Conservation (phyloP, 53 echinoderm and acorn worm genomes). For the Echinometra lucunter region DNA sequence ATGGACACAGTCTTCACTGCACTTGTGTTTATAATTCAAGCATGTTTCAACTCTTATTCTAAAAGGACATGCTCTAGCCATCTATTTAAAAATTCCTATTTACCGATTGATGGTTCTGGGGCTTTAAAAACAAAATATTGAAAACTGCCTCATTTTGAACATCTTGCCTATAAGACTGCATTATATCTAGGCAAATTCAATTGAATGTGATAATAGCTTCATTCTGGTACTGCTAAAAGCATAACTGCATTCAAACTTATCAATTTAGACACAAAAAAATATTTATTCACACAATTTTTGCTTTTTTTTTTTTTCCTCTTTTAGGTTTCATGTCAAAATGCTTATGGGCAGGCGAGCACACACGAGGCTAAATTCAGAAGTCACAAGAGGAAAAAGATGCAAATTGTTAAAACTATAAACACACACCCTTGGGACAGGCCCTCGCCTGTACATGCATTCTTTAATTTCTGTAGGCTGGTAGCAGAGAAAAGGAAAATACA, state of each 20-base stretch:
- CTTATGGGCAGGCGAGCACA: neutral
- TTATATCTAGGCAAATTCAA: too few species aligned
- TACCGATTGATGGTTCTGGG: too few species aligned
- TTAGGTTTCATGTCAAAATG: neutral
- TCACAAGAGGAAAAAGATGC: neutral
- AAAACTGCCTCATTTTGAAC: too few species aligned
- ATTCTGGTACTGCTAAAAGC: neutral
- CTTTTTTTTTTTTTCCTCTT: neutral
- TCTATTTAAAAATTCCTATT: too few species aligned
- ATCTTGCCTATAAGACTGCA: too few species aligned
- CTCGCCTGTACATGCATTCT: conserved; percentile 83
- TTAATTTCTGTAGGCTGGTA: conserved; percentile 78
- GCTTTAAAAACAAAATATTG: too few species aligned
- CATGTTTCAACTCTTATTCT: too few species aligned
- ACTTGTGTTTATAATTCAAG: too few species aligned
- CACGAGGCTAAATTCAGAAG: conserved; percentile 13
- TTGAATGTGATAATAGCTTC: neutral
- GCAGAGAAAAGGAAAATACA: conserved; percentile 39
- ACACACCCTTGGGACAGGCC: conserved; percentile 93
- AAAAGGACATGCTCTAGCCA: too few species aligned
- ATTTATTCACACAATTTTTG: neutral
- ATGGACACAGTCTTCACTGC: neutral
- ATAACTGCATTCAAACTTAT: neutral
- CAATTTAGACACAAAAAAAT: neutral
- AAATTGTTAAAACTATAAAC: conserved; percentile 19